These are phyloP conservation scores for Plemyria rubiginata DNA, from an alignment of 2,888 invertebrate genomes.

Conservation along the genomic window DNA sequence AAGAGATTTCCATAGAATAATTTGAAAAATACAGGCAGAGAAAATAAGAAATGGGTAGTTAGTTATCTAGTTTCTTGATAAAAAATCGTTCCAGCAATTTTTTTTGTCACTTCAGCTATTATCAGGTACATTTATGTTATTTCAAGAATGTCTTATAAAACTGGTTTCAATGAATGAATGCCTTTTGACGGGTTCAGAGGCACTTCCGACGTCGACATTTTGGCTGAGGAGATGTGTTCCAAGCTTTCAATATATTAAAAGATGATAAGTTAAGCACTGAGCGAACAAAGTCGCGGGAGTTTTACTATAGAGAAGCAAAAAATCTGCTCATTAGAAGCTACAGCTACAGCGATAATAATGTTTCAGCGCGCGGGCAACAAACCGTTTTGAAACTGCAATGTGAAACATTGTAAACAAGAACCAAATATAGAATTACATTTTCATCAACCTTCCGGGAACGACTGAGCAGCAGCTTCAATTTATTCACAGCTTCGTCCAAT, in stretches of 20 bases:
- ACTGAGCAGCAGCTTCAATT: background rate
- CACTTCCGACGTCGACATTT: too few relatives aligned
- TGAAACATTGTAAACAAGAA: slow-evolving; percentile 18
- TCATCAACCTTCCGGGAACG: background rate
- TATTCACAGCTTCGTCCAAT: background rate
- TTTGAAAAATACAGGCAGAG: too few relatives aligned
- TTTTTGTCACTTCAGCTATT: too few relatives aligned
- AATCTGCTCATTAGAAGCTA: background rate
- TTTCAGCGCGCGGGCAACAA: slow-evolving; percentile 10
- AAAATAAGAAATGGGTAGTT: too few relatives aligned
- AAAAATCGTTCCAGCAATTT: too few relatives aligned
- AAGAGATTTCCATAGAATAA: too few relatives aligned
- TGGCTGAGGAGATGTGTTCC: too few relatives aligned
- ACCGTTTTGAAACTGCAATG: slow-evolving; percentile 6
- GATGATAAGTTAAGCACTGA: background rate
- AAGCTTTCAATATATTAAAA: background rate
- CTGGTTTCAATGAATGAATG: too few relatives aligned
- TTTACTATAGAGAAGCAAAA: background rate
- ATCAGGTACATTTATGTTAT: too few relatives aligned
- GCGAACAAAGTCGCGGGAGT: background rate
- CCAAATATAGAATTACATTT: slow-evolving; percentile 9
- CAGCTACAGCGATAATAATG: slow-evolving; percentile 3
- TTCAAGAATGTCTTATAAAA: too few relatives aligned
- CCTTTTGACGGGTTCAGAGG: too few relatives aligned
- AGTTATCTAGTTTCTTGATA: too few relatives aligned